A percentile compares a stretch with the other conserved stretches of the same genome.
phyloP scores from a whole-genome alignment of 2,797 vertebrate species.

The Channa striata region DNA sequence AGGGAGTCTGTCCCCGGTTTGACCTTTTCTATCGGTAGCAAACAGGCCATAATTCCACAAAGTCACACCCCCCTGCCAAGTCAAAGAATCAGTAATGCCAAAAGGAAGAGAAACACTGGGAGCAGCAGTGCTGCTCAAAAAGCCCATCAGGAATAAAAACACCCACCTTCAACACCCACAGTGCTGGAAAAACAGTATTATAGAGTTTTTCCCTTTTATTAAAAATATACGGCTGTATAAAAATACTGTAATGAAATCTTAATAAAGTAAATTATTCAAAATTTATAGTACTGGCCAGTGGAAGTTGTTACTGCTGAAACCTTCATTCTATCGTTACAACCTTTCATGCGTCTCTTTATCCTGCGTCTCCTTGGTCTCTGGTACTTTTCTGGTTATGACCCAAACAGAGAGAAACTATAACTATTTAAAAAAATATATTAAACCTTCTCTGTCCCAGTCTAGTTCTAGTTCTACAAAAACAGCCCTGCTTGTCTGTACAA shows the following conservation, averaged over 20 bases:
- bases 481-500: conserved; percentile 16
- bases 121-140: background rate
- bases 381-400: background rate
- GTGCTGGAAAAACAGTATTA: too few species aligned
- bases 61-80: conserved; percentile 58
- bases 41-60: conserved; percentile 55
- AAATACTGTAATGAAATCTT: too few species aligned
- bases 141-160: too few species aligned
- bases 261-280: too few species aligned
- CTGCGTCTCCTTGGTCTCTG: background rate
- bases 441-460: background rate
- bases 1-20: conserved; percentile 42
- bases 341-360: background rate
- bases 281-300: background rate
- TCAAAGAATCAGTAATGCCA: conserved; percentile 23
- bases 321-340: background rate
- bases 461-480: conserved; percentile 55
- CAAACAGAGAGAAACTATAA: conserved; percentile 6
- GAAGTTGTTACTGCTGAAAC: background rate
- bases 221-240: too few species aligned
- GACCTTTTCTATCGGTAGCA: conserved; percentile 36
- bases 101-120: conserved; percentile 2
- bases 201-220: background rate
- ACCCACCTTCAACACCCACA: too few species aligned
- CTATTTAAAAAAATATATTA: background rate